phyloP scores from a whole-genome alignment of 1,140 invertebrate species.

The Hormaphis cornu region DNA sequence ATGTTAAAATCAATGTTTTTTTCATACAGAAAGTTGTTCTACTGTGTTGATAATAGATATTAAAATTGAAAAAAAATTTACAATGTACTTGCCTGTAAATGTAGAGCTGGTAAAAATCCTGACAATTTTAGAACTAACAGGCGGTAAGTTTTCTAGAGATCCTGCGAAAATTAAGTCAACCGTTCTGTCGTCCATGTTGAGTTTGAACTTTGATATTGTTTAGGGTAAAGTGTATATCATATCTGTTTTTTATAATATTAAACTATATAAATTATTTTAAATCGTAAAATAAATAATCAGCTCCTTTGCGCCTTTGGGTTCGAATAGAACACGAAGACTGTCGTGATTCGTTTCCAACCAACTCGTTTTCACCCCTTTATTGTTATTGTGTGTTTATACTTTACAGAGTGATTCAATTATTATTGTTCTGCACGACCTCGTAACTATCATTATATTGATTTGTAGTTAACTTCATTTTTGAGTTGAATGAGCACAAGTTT shows the following conservation, averaged over 20 bases:
- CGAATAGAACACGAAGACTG: not conserved
- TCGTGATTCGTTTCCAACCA: not conserved
- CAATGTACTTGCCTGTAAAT: slow-evolving; percentile 76
- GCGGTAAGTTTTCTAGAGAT: slow-evolving; percentile 75
- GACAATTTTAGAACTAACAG: slow-evolving; percentile 95
- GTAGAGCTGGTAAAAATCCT: slow-evolving; percentile 97
- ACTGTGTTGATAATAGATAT: not conserved
- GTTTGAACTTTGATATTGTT: not conserved
- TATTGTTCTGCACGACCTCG: not conserved
- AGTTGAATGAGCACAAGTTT: no score
- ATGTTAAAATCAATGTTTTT: not conserved
- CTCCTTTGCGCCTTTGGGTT: not conserved
- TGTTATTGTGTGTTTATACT: not conserved
- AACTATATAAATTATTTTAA: no score
- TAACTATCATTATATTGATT: no score
- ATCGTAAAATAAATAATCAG: no score
- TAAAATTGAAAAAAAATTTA: no score
- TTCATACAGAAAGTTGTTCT: not conserved
- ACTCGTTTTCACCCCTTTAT: not conserved
- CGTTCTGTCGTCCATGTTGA: slow-evolving; percentile 70
- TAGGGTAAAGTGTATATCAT: no score
- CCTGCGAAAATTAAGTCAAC: slow-evolving; percentile 86
- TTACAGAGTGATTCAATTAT: not conserved
- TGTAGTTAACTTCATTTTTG: no score
- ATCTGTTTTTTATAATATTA: no score